A percentile compares a stretch with the other conserved stretches of the same genome.
Evolutionary conservation across 2,888 invertebrate genomes (phyloP).

Genomic region (Hemithea aestivaria): DNA sequence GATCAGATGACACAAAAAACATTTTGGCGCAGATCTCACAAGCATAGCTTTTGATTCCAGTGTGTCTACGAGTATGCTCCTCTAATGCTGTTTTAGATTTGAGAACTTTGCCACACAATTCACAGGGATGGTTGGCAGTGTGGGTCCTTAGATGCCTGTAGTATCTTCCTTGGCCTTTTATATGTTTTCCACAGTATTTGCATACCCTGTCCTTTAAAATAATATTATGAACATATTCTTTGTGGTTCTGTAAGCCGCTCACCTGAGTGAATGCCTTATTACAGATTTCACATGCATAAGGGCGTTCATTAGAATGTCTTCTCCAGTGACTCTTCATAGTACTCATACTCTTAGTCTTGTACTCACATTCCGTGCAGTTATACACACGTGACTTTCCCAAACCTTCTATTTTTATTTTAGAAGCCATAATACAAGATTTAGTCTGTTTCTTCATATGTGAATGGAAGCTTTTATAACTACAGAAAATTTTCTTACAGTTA

Average conservation of each 20-base stretch:
- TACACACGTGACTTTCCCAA: conserved; percentile 16
- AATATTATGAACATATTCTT: conserved; percentile 45
- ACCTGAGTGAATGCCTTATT: conserved; percentile 45
- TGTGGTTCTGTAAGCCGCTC: conserved; percentile 47
- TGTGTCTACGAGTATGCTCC: conserved; percentile 8
- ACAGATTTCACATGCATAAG: conserved; percentile 51
- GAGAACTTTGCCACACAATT: conserved; percentile 44
- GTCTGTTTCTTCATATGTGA: conserved; percentile 21
- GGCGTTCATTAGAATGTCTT: conserved; percentile 49
- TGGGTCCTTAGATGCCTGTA: conserved; percentile 51
- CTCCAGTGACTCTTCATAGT: conserved; percentile 43
- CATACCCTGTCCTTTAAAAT: conserved; percentile 47
- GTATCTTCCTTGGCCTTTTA: conserved; percentile 44
- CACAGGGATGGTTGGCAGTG: conserved; percentile 33
- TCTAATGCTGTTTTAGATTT: conserved; percentile 32
- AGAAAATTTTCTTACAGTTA: conserved; percentile 33
- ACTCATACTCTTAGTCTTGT: conserved; percentile 25
- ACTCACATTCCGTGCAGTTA: conserved; percentile 45
- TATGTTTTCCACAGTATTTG: conserved; percentile 52
- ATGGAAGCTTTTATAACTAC: conserved; percentile 27
- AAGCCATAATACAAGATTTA: conserved; percentile 13
- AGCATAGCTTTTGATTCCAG: neutral
- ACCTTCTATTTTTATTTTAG: conserved; percentile 19
- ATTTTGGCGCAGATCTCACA: conserved; percentile 2
- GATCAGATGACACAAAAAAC: neutral